Conservation (phyloP, 2,113 vertebrate species). For the Falco punctatus region DNA sequence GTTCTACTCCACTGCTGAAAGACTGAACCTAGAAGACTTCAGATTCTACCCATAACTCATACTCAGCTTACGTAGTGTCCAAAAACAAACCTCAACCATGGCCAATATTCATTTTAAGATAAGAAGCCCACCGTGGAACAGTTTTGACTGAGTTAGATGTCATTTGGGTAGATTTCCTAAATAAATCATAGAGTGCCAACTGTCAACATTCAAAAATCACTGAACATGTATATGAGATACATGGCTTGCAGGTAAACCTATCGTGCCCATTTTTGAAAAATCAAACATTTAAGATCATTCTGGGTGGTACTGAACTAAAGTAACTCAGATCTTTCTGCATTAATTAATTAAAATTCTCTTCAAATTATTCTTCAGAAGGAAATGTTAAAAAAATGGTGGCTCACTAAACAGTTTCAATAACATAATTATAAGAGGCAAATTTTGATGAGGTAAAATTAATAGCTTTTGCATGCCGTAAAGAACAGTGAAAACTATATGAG, state of each 20-base stretch:
- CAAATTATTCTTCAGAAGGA: background rate
- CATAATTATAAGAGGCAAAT: background rate
- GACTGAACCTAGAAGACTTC: background rate
- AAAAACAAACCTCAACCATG: background rate
- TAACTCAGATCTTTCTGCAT: background rate
- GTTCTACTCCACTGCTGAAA: background rate
- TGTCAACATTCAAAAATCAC: background rate
- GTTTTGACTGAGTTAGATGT: background rate
- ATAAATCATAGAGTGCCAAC: background rate
- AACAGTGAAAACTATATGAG: background rate
- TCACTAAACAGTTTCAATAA: background rate
- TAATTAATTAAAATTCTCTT: background rate
- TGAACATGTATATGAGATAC: no score
- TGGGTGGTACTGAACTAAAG: background rate
- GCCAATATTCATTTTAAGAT: background rate
- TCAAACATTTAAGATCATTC: background rate
- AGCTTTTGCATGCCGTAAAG: background rate
- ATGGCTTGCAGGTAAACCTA: background rate
- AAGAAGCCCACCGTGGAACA: background rate
- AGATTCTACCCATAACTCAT: background rate
- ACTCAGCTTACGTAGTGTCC: background rate
- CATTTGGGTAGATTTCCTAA: background rate
- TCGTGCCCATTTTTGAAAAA: background rate
- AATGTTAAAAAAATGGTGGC: background rate
- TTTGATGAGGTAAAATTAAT: conserved; percentile 44